Conservation (phyloP, 2,797 vertebrate genomes). For the Cossypha polioptera region DNA sequence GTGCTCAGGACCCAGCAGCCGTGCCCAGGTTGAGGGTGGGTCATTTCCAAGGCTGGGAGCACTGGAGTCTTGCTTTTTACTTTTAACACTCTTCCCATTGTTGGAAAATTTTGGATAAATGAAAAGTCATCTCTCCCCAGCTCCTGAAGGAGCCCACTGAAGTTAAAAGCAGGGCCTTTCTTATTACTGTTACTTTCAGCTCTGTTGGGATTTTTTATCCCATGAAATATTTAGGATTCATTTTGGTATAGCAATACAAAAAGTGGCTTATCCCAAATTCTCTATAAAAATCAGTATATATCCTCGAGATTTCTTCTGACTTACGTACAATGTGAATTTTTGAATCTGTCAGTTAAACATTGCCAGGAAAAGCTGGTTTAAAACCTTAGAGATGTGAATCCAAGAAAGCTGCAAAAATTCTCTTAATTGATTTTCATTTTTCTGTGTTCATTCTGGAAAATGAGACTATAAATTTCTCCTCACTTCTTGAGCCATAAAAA, state of each 20-base stretch:
- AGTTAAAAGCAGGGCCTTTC: background rate
- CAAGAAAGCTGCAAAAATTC: background rate
- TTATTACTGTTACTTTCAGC: background rate
- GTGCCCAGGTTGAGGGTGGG: background rate
- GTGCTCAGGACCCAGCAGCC: background rate
- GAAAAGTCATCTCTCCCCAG: background rate
- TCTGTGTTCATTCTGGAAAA: background rate
- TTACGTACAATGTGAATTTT: background rate
- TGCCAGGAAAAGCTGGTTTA: background rate
- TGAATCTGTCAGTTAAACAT: background rate
- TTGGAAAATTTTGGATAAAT: background rate
- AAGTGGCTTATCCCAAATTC: background rate
- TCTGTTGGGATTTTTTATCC: background rate
- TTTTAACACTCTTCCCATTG: background rate
- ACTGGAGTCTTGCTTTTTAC: background rate
- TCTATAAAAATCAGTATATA: background rate
- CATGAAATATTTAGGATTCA: conserved; percentile 12
- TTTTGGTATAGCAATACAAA: background rate
- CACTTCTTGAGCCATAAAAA: background rate
- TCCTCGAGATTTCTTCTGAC: background rate
- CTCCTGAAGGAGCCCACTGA: background rate
- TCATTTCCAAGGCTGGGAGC: background rate
- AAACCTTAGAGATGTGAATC: background rate
- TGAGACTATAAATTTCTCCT: background rate
- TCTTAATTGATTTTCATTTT: background rate